Evolutionary conservation across 53 echinoderm and acorn worm genomes (phyloP), one percentile per base, ranked within the genome.

Genomic region (Astropecten irregularis): DNA sequence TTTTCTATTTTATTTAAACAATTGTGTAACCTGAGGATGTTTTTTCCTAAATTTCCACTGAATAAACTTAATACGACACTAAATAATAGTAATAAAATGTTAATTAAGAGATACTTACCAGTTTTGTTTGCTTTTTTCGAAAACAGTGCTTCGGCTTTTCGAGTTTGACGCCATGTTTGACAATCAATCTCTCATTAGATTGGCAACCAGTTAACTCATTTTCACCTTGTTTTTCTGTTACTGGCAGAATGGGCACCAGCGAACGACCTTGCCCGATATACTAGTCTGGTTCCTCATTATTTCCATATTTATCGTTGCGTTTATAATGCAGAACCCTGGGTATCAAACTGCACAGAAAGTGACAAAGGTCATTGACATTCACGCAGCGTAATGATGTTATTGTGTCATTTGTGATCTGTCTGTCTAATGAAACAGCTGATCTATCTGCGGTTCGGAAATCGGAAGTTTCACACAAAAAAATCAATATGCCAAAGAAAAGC

Each of bases 101-200:
- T n/a, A n/a, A n/a, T n/a, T n/a, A n/a, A n/a, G n/a, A n/a, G n/a
- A 22, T 30, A 56, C n/a, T 74, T 40, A 74, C 74, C 74, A 40
- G 11, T 74, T 37, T 74, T 35, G 14, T 36, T 22, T 11, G 9
- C 44, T 69, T 28, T 57, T 25, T 56, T 36, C 57, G 74, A 57
- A 35, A 22, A 3, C 9, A 49, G n/a, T 18, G 40, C 58, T 29
- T 79, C 19, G 47, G 16, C 40, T 79, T 61, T 79, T 79, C 79
- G 79, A 79, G 79, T 79, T 79, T 79, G 79, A 79, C 79, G 79
- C 79, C 79, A 79, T 79, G 79, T 79, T 79, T 79, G 48, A 31
- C 40, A 40, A 61, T 79, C 79, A 79, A 79, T 79, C 62, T n/a
- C 47, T 79, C 79, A 62, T 79, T 42, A 47, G 19, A 19, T 60